Evolutionary conservation across 2,113 vertebrate genomes (phyloP).

Genomic region (Entelurus aequoreus): DNA sequence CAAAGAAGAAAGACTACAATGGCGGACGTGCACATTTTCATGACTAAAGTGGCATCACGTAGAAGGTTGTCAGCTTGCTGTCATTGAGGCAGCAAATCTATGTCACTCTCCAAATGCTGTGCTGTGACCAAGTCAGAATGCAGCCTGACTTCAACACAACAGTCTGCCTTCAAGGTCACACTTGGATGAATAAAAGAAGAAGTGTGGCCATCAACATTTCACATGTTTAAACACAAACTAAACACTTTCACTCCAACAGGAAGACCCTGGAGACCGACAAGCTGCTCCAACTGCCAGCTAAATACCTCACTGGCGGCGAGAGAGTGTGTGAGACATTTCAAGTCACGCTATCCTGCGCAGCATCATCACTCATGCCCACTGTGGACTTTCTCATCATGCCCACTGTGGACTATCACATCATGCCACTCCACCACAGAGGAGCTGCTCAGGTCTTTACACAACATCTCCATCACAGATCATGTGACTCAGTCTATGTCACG

Average conservation of each 20-base stretch:
- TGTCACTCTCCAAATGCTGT: background rate
- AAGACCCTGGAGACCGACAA: slow-evolving; percentile 17
- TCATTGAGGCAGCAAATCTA: background rate
- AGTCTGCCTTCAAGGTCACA: slow-evolving; percentile 8
- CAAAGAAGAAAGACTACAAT: no score
- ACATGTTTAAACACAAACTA: slow-evolving; percentile 36
- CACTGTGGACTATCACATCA: slow-evolving; percentile 53
- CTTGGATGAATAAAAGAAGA: slow-evolving; percentile 28
- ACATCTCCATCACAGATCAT: slow-evolving; percentile 51
- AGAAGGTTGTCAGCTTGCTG: no score
- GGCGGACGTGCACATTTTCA: no score
- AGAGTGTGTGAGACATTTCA: slow-evolving; percentile 29
- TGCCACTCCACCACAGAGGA: slow-evolving; percentile 37
- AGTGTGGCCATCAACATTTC: slow-evolving; percentile 29
- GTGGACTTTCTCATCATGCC: slow-evolving; percentile 51
- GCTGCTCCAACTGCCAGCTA: slow-evolving; percentile 25
- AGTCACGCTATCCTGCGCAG: slow-evolving; percentile 61
- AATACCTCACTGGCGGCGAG: slow-evolving; percentile 28
- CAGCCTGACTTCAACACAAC: slow-evolving; percentile 2
- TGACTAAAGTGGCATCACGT: no score
- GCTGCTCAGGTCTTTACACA: slow-evolving; percentile 60
- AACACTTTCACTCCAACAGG: slow-evolving; percentile 34
- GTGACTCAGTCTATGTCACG: no score
- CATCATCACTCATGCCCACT: slow-evolving; percentile 60
- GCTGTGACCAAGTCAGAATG: background rate